These are phyloP conservation scores for Ploceus nigricollis DNA, from an alignment of 2,113 vertebrate genomes.

Conservation along the genomic window DNA sequence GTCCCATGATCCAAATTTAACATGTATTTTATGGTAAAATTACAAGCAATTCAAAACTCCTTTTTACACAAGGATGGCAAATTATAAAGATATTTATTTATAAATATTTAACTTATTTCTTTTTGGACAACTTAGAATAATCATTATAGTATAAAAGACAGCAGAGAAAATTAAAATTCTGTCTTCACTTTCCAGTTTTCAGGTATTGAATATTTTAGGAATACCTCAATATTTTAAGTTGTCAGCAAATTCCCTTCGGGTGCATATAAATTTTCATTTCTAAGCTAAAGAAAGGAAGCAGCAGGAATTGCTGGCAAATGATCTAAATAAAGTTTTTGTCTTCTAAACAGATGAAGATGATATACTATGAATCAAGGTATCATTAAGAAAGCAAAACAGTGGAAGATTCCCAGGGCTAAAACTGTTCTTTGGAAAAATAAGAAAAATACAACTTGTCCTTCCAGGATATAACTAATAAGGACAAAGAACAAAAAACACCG, in stretches of 20 bases:
- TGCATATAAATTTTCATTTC: neutral
- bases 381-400: neutral
- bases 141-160: neutral
- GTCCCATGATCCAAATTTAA: neutral
- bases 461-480: neutral
- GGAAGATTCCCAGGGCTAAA: neutral
- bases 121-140: neutral
- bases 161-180: neutral
- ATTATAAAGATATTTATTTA: neutral
- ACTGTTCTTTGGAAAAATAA: neutral
- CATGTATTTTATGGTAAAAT: neutral
- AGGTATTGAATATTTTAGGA: neutral
- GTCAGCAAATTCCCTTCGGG: neutral
- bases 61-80: neutral
- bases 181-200: neutral
- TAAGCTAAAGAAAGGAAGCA: neutral
- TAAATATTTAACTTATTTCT: neutral
- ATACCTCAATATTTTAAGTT: neutral
- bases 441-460: neutral
- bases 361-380: neutral
- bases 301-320: neutral
- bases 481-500: neutral
- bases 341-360: neutral
- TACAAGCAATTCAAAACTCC: neutral
- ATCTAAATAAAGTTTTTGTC: neutral